A percentile compares a stretch with the other conserved stretches of the same genome.
Conservation (phyloP, 2,888 invertebrate species). For the Drosophila diplacantha region DNA sequence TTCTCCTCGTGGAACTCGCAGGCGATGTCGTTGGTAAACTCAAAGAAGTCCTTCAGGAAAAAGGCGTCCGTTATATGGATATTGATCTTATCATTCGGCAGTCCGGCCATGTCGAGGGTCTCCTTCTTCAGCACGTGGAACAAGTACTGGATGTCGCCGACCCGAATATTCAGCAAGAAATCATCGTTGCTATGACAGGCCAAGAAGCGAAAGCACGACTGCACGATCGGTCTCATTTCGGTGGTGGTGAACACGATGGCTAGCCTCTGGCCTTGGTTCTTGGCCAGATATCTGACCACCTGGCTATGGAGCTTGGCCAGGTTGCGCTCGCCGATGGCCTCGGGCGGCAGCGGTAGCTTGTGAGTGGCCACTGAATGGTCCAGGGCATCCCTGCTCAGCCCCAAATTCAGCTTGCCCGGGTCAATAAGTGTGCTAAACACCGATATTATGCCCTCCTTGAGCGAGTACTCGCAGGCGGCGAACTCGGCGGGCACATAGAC, state of each 20-base stretch:
- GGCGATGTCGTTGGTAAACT: slow-evolving; percentile 70
- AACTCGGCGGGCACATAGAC: slow-evolving; percentile 80
- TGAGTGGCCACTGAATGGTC: slow-evolving; percentile 78
- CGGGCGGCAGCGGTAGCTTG: slow-evolving; percentile 77
- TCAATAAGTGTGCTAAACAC: slow-evolving; percentile 76
- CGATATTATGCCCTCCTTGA: slow-evolving; percentile 78
- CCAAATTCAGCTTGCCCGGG: slow-evolving; percentile 75
- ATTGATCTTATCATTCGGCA: slow-evolving; percentile 50
- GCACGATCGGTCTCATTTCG: slow-evolving; percentile 67
- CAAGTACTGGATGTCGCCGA: slow-evolving; percentile 71
- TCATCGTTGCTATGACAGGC: slow-evolving; percentile 47
- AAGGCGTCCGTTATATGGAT: slow-evolving; percentile 60
- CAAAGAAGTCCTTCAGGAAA: slow-evolving; percentile 72
- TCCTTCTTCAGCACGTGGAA: slow-evolving; percentile 73
- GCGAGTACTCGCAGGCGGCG: slow-evolving; percentile 78
- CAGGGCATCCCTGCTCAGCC: slow-evolving; percentile 78
- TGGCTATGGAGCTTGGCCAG: slow-evolving; percentile 75
- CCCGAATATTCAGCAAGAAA: slow-evolving; percentile 33
- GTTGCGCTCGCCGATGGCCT: slow-evolving; percentile 72
- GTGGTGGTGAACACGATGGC: slow-evolving; percentile 78
- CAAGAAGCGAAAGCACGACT: slow-evolving; percentile 71
- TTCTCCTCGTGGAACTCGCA: slow-evolving; percentile 77
- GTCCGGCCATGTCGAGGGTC: slow-evolving; percentile 61
- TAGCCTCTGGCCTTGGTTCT: slow-evolving; percentile 34
- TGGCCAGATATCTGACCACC: slow-evolving; percentile 76